Evolutionary conservation across 2,113 vertebrate genomes (phyloP).

Genomic region (Candoia aspera): DNA sequence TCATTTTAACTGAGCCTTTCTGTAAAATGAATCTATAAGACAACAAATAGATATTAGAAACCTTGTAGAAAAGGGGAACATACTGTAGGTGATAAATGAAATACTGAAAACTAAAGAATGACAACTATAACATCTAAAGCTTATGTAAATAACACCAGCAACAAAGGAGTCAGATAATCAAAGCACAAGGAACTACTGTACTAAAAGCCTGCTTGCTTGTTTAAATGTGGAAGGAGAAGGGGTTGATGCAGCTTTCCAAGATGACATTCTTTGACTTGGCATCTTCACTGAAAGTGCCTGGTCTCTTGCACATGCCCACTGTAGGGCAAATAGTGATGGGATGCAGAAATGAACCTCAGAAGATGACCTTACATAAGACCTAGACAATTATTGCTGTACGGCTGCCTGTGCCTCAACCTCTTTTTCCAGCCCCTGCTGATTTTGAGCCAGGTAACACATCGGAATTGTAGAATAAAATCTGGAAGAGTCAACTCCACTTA

Average conservation of each 20-base stretch:
- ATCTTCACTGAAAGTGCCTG: neutral
- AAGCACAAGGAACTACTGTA: neutral
- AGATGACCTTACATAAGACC: neutral
- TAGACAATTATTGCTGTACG: neutral
- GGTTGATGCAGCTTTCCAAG: neutral
- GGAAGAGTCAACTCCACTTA: neutral
- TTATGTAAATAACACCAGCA: neutral
- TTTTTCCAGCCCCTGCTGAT: neutral
- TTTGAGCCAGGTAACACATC: neutral
- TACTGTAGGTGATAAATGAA: neutral
- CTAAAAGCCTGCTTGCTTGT: neutral
- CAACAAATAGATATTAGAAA: neutral
- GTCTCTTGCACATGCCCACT: neutral
- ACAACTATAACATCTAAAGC: neutral
- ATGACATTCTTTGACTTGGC: neutral
- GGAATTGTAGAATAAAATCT: neutral
- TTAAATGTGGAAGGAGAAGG: neutral
- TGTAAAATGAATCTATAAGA: neutral
- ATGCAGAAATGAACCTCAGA: neutral
- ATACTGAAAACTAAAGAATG: neutral
- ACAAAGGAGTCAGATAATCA: neutral
- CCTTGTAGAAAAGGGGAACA: neutral
- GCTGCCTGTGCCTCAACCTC: neutral
- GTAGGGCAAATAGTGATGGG: neutral
- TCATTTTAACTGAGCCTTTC: neutral